Base-by-base conservation (phyloP, 2,888 invertebrate species). In the Dryomyza anilis region DNA sequence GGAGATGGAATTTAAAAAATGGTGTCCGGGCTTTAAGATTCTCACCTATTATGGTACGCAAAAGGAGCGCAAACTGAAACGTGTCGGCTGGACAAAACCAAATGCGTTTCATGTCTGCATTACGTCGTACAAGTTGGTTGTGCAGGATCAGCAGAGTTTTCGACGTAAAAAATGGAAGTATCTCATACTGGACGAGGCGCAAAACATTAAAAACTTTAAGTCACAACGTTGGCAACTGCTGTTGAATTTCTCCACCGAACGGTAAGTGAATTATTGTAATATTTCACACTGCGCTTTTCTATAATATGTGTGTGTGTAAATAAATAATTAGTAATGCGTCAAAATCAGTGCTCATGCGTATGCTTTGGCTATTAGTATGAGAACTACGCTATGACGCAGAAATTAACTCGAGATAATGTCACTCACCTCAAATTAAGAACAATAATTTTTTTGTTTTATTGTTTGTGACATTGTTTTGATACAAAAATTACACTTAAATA, bases 1-100 rank as follows among this genome's bases (percentile, higher is more conserved):
- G 99, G 99, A 99, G 86, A 96, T 98, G 95, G 99, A 99, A 85
- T 94, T 97, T 80, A 98, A 99, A 84, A 98, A 98, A 84, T 99
- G 99, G 99, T 98, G 98, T 84, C 99, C 99, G 1, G 96, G 95
- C 59, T 96, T 99, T 83, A 99, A 99, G 87, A 95, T 99, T 77
- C 88, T 99, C 72, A 98, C 98, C 1, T 99, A 99, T 83, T 99
- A 97, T 81, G 99, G 99, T 52, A 91, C 92, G 30, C 95, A 95
- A 76, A 98, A 98, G 81, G 99, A 99, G 83, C 87, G 99, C 64
- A 95, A 94, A 83, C 84, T 91, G 71, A 96, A 96, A 81, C 87
- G 95, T 74, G 91, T 90, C 63, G 94, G 99, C 46, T 99, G 99
- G 99, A 97, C 98, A 14, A 98, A 98, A 84, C 93, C 94, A 3